Conservation (phyloP, 2,797 vertebrate genomes). For the Artibeus lituratus region DNA sequence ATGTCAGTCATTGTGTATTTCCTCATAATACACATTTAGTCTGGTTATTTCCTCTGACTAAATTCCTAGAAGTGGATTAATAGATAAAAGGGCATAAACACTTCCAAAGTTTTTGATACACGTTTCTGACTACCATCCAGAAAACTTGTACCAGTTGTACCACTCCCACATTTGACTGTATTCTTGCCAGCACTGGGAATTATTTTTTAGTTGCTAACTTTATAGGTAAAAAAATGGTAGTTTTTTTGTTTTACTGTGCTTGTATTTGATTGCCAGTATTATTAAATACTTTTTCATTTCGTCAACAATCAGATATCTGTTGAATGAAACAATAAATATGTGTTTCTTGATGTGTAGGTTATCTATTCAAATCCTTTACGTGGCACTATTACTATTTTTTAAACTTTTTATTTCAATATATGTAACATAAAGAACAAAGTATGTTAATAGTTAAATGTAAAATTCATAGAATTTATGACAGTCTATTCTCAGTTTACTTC, state of each 20-base stretch:
- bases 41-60: neutral
- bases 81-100: neutral
- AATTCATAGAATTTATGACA: neutral
- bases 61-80: neutral
- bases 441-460: neutral
- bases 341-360: neutral
- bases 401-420: neutral
- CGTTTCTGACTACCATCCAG: neutral
- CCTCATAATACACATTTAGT: neutral
- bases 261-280: neutral
- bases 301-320: neutral
- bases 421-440: neutral
- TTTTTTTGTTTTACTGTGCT: neutral
- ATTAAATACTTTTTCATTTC: neutral
- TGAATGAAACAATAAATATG: neutral
- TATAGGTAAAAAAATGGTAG: neutral
- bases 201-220: conserved; percentile 25
- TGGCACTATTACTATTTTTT: neutral
- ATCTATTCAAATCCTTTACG: neutral
- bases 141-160: neutral
- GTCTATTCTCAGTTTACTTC: neutral
- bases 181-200: neutral
- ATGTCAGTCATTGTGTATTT: neutral
- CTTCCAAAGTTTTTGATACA: neutral
- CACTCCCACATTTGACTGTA: neutral